Percentiles rank a stretch among this genome's conserved stretches.
Conservation (phyloP, 1,140 invertebrate genomes). For the Pollicipes pollicipes region DNA sequence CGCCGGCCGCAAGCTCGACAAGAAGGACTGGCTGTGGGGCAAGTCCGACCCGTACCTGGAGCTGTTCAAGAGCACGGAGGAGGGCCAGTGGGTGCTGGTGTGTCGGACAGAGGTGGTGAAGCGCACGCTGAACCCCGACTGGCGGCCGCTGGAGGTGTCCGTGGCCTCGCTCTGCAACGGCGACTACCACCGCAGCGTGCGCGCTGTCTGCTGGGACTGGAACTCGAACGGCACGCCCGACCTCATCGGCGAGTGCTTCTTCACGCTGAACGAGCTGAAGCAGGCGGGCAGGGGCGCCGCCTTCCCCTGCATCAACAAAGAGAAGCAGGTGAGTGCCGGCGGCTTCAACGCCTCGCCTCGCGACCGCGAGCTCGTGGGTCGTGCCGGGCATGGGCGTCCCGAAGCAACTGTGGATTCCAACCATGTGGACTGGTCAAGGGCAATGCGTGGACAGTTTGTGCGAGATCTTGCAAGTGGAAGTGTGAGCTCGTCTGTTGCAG, state of each 20-base stretch:
- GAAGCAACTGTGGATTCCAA: no score
- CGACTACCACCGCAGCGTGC: conserved; percentile 35
- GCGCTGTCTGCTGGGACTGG: conserved; percentile 27
- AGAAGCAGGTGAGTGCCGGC: conserved; percentile 15
- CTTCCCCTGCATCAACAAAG: conserved; percentile 17
- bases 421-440: no score
- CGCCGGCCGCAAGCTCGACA: conserved; percentile 26
- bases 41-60: conserved; percentile 38
- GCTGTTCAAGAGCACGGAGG: conserved; percentile 31
- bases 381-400: no score
- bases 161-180: conserved; percentile 38
- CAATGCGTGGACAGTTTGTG: no score
- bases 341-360: no score
- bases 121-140: conserved; percentile 36
- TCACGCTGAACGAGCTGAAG: conserved; percentile 19
- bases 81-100: conserved; percentile 28
- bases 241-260: conserved; percentile 18
- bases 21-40: conserved; percentile 35
- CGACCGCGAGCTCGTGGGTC: no score
- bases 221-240: conserved; percentile 14
- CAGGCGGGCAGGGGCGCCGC: conserved; percentile 8
- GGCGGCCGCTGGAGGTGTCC: conserved; percentile 36
- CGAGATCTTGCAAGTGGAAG: no score
- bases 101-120: conserved; percentile 36
- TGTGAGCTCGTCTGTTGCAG: no score